Evolutionary conservation across 2,113 vertebrate species (phyloP), one percentile per base, ranked within the genome.

Genomic region (Prinia subflava): DNA sequence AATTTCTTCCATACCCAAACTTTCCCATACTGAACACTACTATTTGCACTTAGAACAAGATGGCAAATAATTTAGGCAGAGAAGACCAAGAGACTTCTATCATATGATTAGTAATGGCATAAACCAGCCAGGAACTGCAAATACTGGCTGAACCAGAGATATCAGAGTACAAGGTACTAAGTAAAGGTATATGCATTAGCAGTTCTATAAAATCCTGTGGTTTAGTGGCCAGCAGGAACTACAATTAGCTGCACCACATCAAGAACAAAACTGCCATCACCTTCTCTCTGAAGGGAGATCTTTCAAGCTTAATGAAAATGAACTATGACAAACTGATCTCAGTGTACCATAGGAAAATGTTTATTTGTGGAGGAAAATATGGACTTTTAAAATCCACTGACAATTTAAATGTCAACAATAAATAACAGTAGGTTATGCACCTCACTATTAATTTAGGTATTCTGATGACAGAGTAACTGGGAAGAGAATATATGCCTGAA

Each of bases 321-420:
- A 95, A 89, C 64, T 81, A 39, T 63, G 65, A 89, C 46, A 91
- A 93, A 93, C 79, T 87, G 91, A 90, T 92, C 75, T 84, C 87
- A 96, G 82, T 0, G 0, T 71, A 80, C 71, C 25, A 18, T 25
- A 71, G 75, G 11, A 47, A 75, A 70, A 49, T 35, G 12, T 50
- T 80, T 57, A 64, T 50, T 67, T 56, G 55, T 42, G 42, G 47
- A 73, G 68, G 60, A 91, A 80, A 92, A 80, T 15, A 59, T 3
- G 24, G 35, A 59, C 41, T 75, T 90, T 33, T 31, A 2, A 85
- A 82, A 91, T 62, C 25, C 50, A 82, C 7, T 11, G 27, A 76
- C 74, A 77, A 3, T 44, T 88, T 49, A 83, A 68, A 85, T 42
- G 46, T 21, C 28, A 50, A 31, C 68, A 83, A 22, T 18, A 60